A percentile compares a stretch with the other conserved stretches of the same genome.
These are phyloP conservation scores for Microcebus murinus DNA, from an alignment of 2,113 vertebrate species.

Conservation along the genomic window DNA sequence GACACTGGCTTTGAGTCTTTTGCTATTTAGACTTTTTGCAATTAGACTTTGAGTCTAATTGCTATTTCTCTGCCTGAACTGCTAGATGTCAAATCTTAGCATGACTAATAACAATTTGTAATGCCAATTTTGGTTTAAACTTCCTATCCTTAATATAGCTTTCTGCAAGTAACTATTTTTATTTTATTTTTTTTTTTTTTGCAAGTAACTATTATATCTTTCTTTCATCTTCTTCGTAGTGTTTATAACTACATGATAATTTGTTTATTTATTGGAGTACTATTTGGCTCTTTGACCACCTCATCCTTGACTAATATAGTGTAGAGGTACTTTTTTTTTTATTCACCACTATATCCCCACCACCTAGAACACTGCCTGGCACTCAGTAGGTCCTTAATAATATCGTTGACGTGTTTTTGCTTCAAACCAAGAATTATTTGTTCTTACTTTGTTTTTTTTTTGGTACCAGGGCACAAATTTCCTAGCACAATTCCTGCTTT, in stretches of 20 bases:
- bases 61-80: background rate
- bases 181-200: too few relatives aligned
- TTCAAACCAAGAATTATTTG: conserved; percentile 18
- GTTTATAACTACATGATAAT: background rate
- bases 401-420: background rate
- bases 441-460: background rate
- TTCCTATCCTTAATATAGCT: background rate
- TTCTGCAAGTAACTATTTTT: background rate
- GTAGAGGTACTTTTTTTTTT: background rate
- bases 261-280: background rate
- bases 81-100: background rate
- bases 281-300: background rate
- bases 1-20: background rate
- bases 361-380: background rate
- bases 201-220: background rate
- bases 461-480: background rate
- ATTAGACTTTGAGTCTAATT: background rate
- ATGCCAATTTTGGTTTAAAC: background rate
- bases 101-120: background rate
- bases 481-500: background rate
- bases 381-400: background rate
- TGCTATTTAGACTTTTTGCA: too few relatives aligned
- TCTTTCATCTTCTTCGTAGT: background rate
- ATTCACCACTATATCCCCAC: background rate
- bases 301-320: background rate